These are phyloP conservation scores for Sarcophaga bullata DNA, from an alignment of 1,140 invertebrate species.

Conservation along the genomic window DNA sequence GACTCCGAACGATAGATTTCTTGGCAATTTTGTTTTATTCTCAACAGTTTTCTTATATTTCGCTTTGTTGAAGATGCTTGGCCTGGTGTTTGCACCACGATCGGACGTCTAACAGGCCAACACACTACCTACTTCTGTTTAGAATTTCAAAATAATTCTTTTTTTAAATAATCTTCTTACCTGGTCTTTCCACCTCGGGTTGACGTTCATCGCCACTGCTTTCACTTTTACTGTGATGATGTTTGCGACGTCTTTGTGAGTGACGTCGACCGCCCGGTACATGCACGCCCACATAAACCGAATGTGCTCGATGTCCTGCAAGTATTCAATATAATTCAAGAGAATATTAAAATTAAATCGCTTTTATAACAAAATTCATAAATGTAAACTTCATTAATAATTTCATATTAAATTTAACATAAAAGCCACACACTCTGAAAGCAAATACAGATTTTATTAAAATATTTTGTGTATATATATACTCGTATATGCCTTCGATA, in stretches of 20 bases:
- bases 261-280: conserved; percentile 80
- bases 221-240: conserved; percentile 69
- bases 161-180: conserved; percentile 46
- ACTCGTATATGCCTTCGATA: neutral
- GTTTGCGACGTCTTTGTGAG: conserved; percentile 80
- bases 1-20: too few relatives aligned
- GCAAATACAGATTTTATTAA: too few relatives aligned
- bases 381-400: neutral
- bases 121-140: too few relatives aligned
- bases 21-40: too few relatives aligned
- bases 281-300: conserved; percentile 89
- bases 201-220: conserved; percentile 53
- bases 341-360: neutral
- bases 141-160: too few relatives aligned
- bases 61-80: too few relatives aligned
- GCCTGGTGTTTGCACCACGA: too few relatives aligned
- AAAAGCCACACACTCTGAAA: too few relatives aligned
- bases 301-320: conserved; percentile 87
- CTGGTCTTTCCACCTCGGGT: conserved; percentile 60
- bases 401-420: neutral
- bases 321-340: conserved; percentile 26
- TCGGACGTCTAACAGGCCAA: too few relatives aligned
- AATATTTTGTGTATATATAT: too few relatives aligned
- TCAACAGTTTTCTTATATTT: too few relatives aligned
- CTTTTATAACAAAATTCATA: neutral